These are phyloP conservation scores for Drosophila ustulata DNA, from an alignment of 2,888 invertebrate genomes.

Conservation along the genomic window DNA sequence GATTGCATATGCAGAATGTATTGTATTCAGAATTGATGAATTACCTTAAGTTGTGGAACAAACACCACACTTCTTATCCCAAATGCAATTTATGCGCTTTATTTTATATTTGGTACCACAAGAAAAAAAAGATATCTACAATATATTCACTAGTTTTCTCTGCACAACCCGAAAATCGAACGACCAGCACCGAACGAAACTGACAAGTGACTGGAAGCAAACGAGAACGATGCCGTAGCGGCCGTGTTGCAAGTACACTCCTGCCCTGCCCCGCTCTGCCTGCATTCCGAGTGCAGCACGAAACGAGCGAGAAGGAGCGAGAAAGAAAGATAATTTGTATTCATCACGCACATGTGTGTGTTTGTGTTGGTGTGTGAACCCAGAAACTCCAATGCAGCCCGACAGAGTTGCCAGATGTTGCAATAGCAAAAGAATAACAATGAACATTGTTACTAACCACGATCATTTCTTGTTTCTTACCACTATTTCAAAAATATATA, in stretches of 20 bases:
- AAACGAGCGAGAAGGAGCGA: constrained; percentile 21
- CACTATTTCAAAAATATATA: not conserved
- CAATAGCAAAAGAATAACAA: constrained; percentile 29
- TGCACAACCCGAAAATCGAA: constrained; percentile 28
- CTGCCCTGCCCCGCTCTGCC: constrained; percentile 1
- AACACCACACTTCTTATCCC: constrained; percentile 5
- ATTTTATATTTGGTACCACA: constrained; percentile 11
- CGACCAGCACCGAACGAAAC: constrained; percentile 49
- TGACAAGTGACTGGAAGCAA: constrained; percentile 59
- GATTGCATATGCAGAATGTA: constrained; percentile 5
- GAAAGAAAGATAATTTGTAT: constrained; percentile 11
- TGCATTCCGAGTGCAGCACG: constrained; percentile 17
- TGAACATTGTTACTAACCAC: constrained; percentile 13
- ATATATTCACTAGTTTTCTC: constrained; percentile 10
- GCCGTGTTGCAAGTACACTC: constrained; percentile 41
- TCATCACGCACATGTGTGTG: not conserved
- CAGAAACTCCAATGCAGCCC: constrained; percentile 51
- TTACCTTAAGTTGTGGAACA: constrained; percentile 28
- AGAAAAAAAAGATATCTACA: constrained; percentile 15
- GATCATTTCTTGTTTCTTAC: not conserved
- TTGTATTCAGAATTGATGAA: constrained; percentile 16
- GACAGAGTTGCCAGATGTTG: constrained; percentile 47
- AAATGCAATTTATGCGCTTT: not conserved
- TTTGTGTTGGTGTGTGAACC: constrained; percentile 13
- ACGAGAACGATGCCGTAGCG: constrained; percentile 47